A percentile compares a stretch with the other conserved stretches of the same genome.
phyloP scores from a whole-genome alignment of 2,113 vertebrate genomes.

The Ptychochromis oligacanthus region DNA sequence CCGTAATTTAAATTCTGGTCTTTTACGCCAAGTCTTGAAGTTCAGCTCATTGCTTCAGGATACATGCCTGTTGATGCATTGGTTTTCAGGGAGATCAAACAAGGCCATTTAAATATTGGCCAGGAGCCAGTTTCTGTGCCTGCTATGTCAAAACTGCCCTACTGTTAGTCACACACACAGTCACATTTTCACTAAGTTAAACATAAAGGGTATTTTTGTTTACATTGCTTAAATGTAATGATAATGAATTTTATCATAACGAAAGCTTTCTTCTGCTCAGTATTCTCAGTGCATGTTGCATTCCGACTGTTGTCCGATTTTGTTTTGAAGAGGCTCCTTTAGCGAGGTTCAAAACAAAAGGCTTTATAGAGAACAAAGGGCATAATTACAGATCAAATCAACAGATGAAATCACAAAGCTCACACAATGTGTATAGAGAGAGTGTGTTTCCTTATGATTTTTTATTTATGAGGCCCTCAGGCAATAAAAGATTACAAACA shows the following conservation, averaged over 20 bases:
- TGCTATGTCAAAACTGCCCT: background rate
- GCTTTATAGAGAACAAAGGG: conserved; percentile 43
- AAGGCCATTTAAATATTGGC: background rate
- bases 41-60: background rate
- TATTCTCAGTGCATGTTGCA: background rate
- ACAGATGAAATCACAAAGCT: conserved; percentile 22
- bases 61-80: conserved; percentile 9
- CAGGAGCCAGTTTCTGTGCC: background rate
- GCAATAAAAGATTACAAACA: background rate
- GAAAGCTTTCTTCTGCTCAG: background rate
- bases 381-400: conserved; percentile 52
- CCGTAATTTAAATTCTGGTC: conserved; percentile 28
- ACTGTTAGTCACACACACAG: background rate
- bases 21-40: conserved; percentile 1
- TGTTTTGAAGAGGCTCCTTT: conserved; percentile 30
- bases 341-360: conserved; percentile 49
- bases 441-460: background rate
- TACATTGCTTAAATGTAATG: background rate
- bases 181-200: background rate
- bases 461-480: background rate
- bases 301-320: conserved; percentile 9
- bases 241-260: background rate
- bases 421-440: background rate
- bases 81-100: conserved; percentile 5
- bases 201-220: conserved; percentile 2